Evolutionary conservation across 2,113 vertebrate genomes (phyloP), one percentile per base, ranked within the genome.

Genomic region (Apaloderma vittatum): DNA sequence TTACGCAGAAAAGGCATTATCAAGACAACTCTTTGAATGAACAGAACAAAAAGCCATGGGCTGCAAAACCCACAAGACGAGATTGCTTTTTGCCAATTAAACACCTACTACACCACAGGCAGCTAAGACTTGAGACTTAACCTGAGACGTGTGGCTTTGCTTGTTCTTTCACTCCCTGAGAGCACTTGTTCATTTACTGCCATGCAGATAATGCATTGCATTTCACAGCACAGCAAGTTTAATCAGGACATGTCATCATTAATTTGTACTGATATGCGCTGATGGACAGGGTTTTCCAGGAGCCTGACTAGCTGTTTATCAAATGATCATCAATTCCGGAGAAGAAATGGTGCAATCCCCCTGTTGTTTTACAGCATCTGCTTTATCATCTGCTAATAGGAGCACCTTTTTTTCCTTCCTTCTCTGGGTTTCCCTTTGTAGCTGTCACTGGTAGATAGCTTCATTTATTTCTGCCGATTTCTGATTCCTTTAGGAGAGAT

Each of bases 161-260:
- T 94, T 84, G 68, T 92, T 88, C 76, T 77, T 88, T 84, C 15
- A 55, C 78, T 91, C 90, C 34, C 91, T 48, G 49, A 65, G 52
- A 96, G 86, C 72, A 68, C 89, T 91, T 93, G 78, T 94, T 97
- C 91, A 62, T 88, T 94, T 89, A 97, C 85, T 94, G 79, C 92
- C 96, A 95, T 88, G 80, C 86, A 97, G 96, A 96, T 96, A 96
- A 96, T 91, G 58, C 91, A 89, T 86, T 93, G 80, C 86, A 91
- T 97, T 97, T 94, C 95, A 97, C 96, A 97, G 92, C 96, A 96
- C 95, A 97, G 96, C 94, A 96, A 97, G 95, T 96, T 97, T 97
- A 96, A 97, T 97, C 96, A 97, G 96, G 92, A 97, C 90, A 74
- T 96, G 96, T 97, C 97, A 96, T 93, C 77, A 73, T 97, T 97